These are phyloP conservation scores for Altica lythri DNA, from an alignment of 2,888 invertebrate genomes.

Conservation along the genomic window DNA sequence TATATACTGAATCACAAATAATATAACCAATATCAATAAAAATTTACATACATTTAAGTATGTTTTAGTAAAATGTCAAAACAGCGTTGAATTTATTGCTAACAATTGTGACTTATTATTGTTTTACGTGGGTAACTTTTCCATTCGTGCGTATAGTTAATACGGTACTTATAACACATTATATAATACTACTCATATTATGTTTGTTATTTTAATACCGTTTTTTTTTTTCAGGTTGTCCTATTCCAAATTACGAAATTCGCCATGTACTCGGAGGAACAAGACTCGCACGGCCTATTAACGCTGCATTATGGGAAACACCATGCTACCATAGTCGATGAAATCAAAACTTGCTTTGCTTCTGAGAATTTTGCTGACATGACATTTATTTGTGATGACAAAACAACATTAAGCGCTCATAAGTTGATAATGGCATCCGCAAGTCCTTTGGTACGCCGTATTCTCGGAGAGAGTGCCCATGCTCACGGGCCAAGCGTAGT, in stretches of 20 bases:
- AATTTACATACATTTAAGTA: too few species aligned
- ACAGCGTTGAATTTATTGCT: too few species aligned
- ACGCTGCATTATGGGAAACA: constrained; percentile 93
- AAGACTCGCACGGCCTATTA: constrained; percentile 72
- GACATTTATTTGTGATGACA: constrained; percentile 84
- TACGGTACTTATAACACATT: too few species aligned
- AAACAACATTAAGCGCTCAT: constrained; percentile 79
- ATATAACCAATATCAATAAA: too few species aligned
- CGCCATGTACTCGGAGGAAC: constrained; percentile 63
- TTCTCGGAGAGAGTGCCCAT: constrained; percentile 73
- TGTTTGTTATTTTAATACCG: too few species aligned
- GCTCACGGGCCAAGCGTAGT: constrained; percentile 76
- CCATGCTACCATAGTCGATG: constrained; percentile 89
- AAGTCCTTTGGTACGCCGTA: constrained; percentile 80
- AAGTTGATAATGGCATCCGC: constrained; percentile 86
- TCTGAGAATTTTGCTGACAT: constrained; percentile 87
- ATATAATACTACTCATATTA: too few species aligned
- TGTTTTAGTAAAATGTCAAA: too few species aligned
- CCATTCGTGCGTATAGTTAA: too few species aligned
- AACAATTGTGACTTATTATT: too few species aligned
- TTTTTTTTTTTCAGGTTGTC: constrained; percentile 45
- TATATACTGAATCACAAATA: too few species aligned
- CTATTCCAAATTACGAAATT: constrained; percentile 49
- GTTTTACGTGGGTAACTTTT: too few species aligned
- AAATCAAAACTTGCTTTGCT: constrained; percentile 86